Base-by-base conservation (phyloP, 2,797 vertebrate species). In the Hephaestus fuliginosus region DNA sequence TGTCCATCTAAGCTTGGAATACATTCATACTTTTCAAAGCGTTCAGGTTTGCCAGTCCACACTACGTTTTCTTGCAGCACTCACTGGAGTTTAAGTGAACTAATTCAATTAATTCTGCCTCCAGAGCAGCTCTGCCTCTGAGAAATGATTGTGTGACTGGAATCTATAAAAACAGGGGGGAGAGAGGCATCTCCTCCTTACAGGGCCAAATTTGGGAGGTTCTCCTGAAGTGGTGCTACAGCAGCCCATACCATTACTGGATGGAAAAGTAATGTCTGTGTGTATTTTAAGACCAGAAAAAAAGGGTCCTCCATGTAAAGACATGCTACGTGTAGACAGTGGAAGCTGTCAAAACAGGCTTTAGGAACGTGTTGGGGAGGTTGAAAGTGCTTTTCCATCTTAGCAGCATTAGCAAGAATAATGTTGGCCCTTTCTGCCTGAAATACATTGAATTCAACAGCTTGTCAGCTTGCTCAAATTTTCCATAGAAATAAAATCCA, bases 331-430 rank as follows among this genome's bases (percentile, higher is more conserved):
- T 70, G 74, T 74, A 73, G 89, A 85, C 74, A 83, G 53, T 82
- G 62, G 75, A 83, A 88, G 65, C 74, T 86, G 85, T 86, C 82
- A 91, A 86, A 90, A 84, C 72, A 84, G 49, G 43, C 41, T 82
- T 64, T 65, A 20, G 67, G 67, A 84, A 68, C 9, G 56, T 79
- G 64, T 78, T 66, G 3, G 30, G 39, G 20, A 73, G 62, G 64
- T 36, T 52, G 13, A 56, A 74, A 81, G 78, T 73, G 71, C 36
- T 89, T 92, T 90, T 89, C 83, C 80, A 83, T 85, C 44, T 66
- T 56, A 74, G 58, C 1, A 69, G 48, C 33, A 78, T 49, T 67
- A 89, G 69, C 69, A 84, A 83, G 61, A 58, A 80, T 28, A 75
- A 73, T 68, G 44, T 46, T 41, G 64, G 55, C 43, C 28, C 39